Evolutionary conservation across 2,113 vertebrate species (phyloP).

Genomic region (Grammatotria lemairii): DNA sequence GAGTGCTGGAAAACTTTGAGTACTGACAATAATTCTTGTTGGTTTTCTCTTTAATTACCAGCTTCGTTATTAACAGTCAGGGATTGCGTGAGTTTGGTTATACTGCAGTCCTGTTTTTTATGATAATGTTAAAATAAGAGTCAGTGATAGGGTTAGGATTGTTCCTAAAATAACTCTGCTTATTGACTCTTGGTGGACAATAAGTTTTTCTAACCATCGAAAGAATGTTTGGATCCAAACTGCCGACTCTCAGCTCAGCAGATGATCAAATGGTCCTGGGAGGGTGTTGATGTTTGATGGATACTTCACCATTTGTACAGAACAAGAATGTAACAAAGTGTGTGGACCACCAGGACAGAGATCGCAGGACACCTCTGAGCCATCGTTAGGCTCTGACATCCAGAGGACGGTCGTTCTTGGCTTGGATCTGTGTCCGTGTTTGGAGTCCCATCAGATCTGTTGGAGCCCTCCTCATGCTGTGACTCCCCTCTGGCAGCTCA

Average conservation of each 20-base stretch:
- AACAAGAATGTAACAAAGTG: slow-evolving; percentile 61
- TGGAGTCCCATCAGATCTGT: neutral
- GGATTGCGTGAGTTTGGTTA: neutral
- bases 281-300: neutral
- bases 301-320: slow-evolving; percentile 58
- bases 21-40: neutral
- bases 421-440: neutral
- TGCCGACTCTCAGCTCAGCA: neutral
- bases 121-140: neutral
- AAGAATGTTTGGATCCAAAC: slow-evolving; percentile 11
- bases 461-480: slow-evolving; percentile 23
- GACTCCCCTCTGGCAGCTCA: slow-evolving; percentile 55
- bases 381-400: neutral
- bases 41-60: neutral
- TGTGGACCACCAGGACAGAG: slow-evolving; percentile 73
- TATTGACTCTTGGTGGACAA: neutral
- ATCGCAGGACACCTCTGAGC: neutral
- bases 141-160: neutral
- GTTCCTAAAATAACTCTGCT: neutral
- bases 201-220: neutral
- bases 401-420: neutral
- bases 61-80: fast-evolving
- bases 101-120: neutral
- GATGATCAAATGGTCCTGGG: slow-evolving; percentile 21
- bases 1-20: neutral